Conservation (phyloP, 2,888 invertebrate species). For the Athrips mouffetella region DNA sequence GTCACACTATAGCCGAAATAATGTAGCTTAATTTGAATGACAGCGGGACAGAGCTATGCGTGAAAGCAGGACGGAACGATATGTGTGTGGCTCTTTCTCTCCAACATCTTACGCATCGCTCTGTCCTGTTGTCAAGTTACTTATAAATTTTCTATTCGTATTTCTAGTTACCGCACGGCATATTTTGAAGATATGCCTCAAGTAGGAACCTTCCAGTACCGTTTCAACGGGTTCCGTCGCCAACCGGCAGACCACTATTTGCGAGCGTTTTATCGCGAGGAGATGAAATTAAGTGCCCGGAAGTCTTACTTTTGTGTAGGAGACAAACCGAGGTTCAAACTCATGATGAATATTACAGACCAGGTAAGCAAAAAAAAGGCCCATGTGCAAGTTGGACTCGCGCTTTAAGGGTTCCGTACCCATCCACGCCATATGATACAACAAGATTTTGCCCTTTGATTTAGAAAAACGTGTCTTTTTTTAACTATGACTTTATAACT, state of each 20-base stretch:
- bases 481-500: too few relatives aligned
- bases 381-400: too few relatives aligned
- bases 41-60: too few relatives aligned
- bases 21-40: too few relatives aligned
- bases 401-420: too few relatives aligned
- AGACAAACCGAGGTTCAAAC: slow-evolving; percentile 81
- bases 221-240: slow-evolving; percentile 86
- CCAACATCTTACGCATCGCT: neutral
- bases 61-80: too few relatives aligned
- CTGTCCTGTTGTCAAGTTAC: neutral
- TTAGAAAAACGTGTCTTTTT: too few relatives aligned
- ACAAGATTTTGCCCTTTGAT: too few relatives aligned
- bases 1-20: too few relatives aligned
- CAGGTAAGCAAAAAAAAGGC: slow-evolving; percentile 64
- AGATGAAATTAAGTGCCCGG: neutral
- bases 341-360: slow-evolving; percentile 80
- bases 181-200: slow-evolving; percentile 88
- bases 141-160: neutral
- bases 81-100: too few relatives aligned
- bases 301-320: slow-evolving; percentile 66
- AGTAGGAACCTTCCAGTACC: slow-evolving; percentile 89
- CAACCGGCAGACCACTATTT: slow-evolving; percentile 92
- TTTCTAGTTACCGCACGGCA: slow-evolving; percentile 79
- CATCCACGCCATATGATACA: too few relatives aligned
- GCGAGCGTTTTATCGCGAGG: slow-evolving; percentile 84